Conservation (phyloP, 2,113 vertebrate genomes). For the Meleagris gallopavo region DNA sequence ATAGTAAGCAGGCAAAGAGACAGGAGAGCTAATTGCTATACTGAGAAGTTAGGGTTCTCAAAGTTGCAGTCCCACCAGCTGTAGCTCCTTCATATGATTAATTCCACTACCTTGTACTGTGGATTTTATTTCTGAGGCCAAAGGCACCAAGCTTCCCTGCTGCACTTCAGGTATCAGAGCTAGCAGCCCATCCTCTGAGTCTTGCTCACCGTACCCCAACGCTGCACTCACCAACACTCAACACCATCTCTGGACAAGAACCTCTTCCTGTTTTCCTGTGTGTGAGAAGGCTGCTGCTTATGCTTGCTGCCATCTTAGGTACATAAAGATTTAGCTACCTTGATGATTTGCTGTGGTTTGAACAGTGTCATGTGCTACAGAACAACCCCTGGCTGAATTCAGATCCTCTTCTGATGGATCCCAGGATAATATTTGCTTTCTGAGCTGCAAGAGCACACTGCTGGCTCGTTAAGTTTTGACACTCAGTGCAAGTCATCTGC, state of each 20-base stretch:
- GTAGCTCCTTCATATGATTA: neutral
- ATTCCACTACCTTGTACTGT: neutral
- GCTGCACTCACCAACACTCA: neutral
- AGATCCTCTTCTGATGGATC: too few relatives aligned
- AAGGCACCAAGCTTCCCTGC: neutral
- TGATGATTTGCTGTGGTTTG: neutral
- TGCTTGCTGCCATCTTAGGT: neutral
- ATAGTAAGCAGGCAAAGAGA: neutral
- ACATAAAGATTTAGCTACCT: neutral
- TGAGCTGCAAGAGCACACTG: too few relatives aligned
- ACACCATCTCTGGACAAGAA: neutral
- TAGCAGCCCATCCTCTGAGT: neutral
- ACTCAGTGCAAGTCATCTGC: too few relatives aligned
- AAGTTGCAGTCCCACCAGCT: neutral
- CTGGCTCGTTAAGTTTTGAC: too few relatives aligned
- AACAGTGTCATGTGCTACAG: neutral
- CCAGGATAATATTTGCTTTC: too few relatives aligned
- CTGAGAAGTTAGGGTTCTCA: neutral
- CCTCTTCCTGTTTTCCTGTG: neutral
- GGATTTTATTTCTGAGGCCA: neutral
- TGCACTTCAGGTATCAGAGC: neutral
- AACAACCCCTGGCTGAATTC: too few relatives aligned
- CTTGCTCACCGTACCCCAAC: too few relatives aligned
- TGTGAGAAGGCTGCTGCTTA: neutral
- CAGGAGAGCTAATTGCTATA: neutral